These are phyloP conservation scores for Ammospiza caudacuta DNA, from an alignment of 2,113 vertebrate genomes.

Conservation along the genomic window DNA sequence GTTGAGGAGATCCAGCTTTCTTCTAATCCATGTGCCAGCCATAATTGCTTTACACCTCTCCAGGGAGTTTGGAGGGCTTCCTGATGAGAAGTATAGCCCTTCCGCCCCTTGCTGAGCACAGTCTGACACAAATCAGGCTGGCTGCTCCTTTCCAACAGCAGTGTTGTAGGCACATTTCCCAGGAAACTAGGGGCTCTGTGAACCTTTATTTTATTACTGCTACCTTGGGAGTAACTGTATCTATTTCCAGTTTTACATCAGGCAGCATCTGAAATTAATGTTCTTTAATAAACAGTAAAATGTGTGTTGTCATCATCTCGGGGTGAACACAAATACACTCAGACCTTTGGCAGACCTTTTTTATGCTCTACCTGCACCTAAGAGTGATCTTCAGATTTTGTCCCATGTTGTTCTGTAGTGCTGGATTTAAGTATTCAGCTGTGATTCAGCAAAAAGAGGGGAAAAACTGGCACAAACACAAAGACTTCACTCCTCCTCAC, in stretches of 20 bases:
- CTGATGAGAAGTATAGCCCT: fast-evolving
- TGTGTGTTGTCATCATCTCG: constrained; percentile 5
- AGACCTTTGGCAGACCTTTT: constrained; percentile 14
- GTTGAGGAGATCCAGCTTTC: neutral
- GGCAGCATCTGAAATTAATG: neutral
- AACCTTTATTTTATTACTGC: neutral
- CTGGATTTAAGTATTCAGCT: neutral
- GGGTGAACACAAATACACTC: neutral
- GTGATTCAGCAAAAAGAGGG: neutral
- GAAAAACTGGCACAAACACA: neutral
- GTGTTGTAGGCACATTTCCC: neutral
- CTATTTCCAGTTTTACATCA: neutral
- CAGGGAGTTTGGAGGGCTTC: neutral
- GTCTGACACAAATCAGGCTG: neutral
- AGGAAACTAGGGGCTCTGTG: neutral
- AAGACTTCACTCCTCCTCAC: constrained; percentile 20
- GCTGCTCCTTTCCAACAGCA: neutral
- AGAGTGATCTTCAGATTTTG: neutral
- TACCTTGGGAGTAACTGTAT: neutral
- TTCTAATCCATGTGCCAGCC: neutral
- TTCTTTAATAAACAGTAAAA: constrained; percentile 43
- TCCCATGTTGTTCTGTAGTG: neutral
- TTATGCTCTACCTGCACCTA: neutral
- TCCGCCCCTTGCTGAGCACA: neutral
- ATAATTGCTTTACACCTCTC: neutral